Evolutionary conservation across 2,113 vertebrate species (phyloP).

Genomic region (Capreolus pygargus): DNA sequence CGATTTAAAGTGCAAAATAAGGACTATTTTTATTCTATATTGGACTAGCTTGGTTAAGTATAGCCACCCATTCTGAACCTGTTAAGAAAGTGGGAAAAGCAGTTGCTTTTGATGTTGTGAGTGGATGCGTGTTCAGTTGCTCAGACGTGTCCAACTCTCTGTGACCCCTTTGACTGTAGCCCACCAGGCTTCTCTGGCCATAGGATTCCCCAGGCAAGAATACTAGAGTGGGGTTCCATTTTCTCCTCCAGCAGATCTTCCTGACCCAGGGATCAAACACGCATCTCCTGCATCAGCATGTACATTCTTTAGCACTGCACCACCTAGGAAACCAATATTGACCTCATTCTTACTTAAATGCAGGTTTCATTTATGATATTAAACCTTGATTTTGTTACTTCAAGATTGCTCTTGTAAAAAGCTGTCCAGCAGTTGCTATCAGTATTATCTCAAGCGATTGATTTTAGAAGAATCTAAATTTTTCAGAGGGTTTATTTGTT

Average conservation of each 20-base stretch:
- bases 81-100: background rate
- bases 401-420: background rate
- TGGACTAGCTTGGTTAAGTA: background rate
- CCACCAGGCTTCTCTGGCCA: background rate
- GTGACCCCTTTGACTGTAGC: background rate
- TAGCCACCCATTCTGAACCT: background rate
- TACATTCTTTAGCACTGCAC: background rate
- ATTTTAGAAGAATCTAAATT: background rate
- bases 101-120: background rate
- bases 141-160: background rate
- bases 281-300: background rate
- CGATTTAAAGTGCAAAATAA: constrained; percentile 2
- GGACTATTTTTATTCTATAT: background rate
- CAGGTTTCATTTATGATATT: background rate
- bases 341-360: background rate
- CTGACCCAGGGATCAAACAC: background rate
- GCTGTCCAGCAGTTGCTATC: background rate
- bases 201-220: background rate
- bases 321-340: background rate
- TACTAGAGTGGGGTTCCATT: background rate
- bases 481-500: background rate
- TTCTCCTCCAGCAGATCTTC: background rate
- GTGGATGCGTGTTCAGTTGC: background rate
- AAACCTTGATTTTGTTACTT: background rate
- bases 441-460: background rate